These are phyloP conservation scores for Acrocera orbiculus DNA, from an alignment of 2,888 invertebrate genomes.

Conservation along the genomic window DNA sequence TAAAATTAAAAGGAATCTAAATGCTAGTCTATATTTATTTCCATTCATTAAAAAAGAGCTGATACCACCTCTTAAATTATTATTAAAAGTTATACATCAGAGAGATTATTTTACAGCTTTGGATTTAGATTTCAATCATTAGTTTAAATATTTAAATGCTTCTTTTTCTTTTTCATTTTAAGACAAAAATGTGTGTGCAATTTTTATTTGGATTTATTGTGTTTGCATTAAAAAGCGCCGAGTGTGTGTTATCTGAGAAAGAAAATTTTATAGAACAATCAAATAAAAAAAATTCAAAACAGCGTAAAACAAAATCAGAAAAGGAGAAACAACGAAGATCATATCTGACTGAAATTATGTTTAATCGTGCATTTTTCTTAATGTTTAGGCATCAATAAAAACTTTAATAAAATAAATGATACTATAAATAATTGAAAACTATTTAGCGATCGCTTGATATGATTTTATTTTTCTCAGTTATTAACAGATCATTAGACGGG, in stretches of 20 bases:
- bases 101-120: slow-evolving; percentile 65
- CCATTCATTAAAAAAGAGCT: slow-evolving; percentile 63
- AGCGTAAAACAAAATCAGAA: slow-evolving; percentile 32
- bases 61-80: slow-evolving; percentile 59
- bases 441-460: too few relatives aligned
- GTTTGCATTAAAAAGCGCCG: slow-evolving; percentile 77
- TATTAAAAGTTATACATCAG: slow-evolving; percentile 63
- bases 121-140: slow-evolving; percentile 33
- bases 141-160: too few relatives aligned
- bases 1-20: slow-evolving; percentile 66
- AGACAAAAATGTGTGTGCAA: slow-evolving; percentile 77
- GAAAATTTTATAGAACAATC: slow-evolving; percentile 39
- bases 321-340: slow-evolving; percentile 47
- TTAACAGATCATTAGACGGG: too few relatives aligned
- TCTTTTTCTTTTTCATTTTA: slow-evolving; percentile 6
- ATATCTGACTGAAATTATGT: slow-evolving; percentile 66
- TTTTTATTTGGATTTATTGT: slow-evolving; percentile 87
- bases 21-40: slow-evolving; percentile 66
- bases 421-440: too few relatives aligned
- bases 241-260: slow-evolving; percentile 62
- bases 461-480: too few relatives aligned
- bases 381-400: slow-evolving; percentile 92
- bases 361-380: slow-evolving; percentile 81
- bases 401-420: slow-evolving; percentile 32
- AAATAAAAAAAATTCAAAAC: slow-evolving; percentile 19